Evolutionary conservation across 2,797 vertebrate genomes (phyloP), one percentile per base, ranked within the genome.

Genomic region (Ctenosaura bakeri): DNA sequence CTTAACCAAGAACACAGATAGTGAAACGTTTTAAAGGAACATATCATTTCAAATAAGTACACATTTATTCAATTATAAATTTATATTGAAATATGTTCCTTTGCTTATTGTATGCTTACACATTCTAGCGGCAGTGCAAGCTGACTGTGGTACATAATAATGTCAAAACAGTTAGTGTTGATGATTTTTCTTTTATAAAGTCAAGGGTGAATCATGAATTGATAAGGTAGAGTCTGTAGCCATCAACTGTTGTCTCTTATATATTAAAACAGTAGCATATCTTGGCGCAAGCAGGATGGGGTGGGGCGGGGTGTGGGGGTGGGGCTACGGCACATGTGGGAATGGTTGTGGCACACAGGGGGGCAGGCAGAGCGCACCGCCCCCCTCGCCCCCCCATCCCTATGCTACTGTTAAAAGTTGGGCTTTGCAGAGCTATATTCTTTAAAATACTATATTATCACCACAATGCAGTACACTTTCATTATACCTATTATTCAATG

Each of bases 21-120:
- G 38, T 18, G 14, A 64, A 46, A 42, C 16, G 20, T 77, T 86
- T 38, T 62, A 22, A 87, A 77, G 38, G 64, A 88, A 38, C 14
- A 59, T 18, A 14, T 76, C 10, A 83, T 89, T 74, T 88, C 69
- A 89, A 89, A 50, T 62, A 62, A 74, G 38, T 6, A 46, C 14
- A 78, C 32, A 62, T 76, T 74, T 32, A 46, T 14, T 71, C 18
- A 54, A 59, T 83, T 71, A 56, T 74, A 24, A 32, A 8, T 38
- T 73, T 77, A 71, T 8, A 32, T 4, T n/a, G 8, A 73, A 10
- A 26, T 38, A 73, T 32, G 18, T 16, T 54, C 35, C 50, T 42
- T 32, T 59, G 29, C 42, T 82, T 26, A 82, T 13, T 10, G 4
- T 10, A 4, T 69, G 8, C 22, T 22, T 35, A 69, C 69, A 26